A percentile compares a stretch with the other conserved stretches of the same genome.
phyloP scores from a whole-genome alignment of 2,113 vertebrate species.

The Eulemur macaco region DNA sequence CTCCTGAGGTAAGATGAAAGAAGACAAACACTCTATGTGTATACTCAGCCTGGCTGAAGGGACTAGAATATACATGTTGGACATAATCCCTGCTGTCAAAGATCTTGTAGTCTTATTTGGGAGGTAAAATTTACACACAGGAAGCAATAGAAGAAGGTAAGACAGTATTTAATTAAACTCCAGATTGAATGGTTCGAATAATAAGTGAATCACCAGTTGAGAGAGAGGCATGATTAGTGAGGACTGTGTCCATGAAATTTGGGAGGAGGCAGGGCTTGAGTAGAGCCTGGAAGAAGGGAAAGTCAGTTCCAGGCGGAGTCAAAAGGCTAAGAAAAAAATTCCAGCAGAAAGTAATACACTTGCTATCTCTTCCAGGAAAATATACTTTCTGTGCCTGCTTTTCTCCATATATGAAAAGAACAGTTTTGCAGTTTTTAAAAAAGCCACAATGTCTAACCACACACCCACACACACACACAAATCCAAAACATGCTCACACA shows the following conservation, averaged over 20 bases:
- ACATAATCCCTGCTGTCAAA: not conserved
- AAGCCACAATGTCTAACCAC: not conserved
- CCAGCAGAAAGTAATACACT: not conserved
- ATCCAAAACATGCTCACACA: not conserved
- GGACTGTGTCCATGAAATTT: not conserved
- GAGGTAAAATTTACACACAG: constrained; percentile 11
- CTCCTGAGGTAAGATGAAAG: not conserved
- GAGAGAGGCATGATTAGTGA: not conserved
- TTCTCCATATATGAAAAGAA: constrained; percentile 45
- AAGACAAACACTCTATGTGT: not conserved
- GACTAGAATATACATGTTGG: not conserved
- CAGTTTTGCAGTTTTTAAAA: constrained; percentile 14
- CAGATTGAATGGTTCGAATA: not conserved
- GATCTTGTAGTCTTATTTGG: not conserved
- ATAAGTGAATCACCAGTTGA: not conserved
- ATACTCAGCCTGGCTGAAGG: not conserved
- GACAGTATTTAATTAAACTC: constrained; percentile 26
- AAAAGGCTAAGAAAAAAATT: constrained; percentile 3
- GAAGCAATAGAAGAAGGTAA: not conserved
- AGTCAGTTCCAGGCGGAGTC: not conserved
- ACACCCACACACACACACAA: not conserved
- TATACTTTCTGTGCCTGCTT: not conserved
- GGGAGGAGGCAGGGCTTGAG: not conserved
- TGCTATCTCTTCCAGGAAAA: not conserved
- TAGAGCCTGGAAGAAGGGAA: not conserved